These are phyloP conservation scores for Phenganax marumi DNA, from an alignment of 92 coral and sea anemone species.

Conservation along the genomic window DNA sequence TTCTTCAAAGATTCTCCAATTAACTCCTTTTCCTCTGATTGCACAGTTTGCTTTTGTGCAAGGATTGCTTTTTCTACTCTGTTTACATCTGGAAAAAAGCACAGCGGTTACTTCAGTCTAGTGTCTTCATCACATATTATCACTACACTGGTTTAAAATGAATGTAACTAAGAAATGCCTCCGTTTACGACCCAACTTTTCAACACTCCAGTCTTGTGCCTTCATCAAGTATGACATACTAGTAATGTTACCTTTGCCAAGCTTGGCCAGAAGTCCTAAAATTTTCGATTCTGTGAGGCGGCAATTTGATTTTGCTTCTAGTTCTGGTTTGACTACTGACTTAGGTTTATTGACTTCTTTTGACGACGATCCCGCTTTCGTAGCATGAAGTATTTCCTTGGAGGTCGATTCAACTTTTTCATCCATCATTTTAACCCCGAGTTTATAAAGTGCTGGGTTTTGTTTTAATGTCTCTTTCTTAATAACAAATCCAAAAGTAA, in stretches of 20 bases:
- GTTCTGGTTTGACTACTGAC: not conserved
- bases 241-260: constrained; percentile 15
- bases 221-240: not conserved
- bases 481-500: constrained; percentile 33
- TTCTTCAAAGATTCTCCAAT: not conserved
- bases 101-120: not conserved
- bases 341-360: not conserved
- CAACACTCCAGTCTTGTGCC: too few relatives aligned
- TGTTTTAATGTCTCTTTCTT: constrained; percentile 32
- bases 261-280: constrained; percentile 15
- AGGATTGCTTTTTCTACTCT: not conserved
- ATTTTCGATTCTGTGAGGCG: constrained; percentile 15
- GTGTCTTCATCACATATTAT: not conserved
- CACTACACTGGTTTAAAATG: not conserved
- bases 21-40: not conserved
- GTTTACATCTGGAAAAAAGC: constrained; percentile 8
- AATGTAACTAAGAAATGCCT: not conserved
- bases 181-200: too few relatives aligned
- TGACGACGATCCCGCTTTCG: not conserved
- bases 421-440: constrained; percentile 34
- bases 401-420: constrained; percentile 9
- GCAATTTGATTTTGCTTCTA: constrained; percentile 21
- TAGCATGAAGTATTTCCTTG: not conserved
- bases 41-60: not conserved
- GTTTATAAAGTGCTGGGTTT: constrained; percentile 23